phyloP scores from a whole-genome alignment of 2,797 vertebrate genomes.

The Enteromius fasciolatus region DNA sequence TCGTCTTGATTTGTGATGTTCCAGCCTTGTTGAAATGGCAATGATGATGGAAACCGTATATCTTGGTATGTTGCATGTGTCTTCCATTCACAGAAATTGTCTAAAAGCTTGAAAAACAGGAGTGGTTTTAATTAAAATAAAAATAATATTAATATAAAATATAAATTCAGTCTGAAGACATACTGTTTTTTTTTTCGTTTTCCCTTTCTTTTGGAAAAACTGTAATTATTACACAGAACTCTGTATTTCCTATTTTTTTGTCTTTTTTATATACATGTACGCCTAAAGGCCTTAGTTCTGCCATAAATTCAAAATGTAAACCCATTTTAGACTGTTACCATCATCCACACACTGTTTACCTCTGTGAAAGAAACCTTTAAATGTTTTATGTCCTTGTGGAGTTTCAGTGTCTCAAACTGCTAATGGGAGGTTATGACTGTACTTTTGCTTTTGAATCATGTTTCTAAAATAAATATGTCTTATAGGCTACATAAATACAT shows the following conservation, averaged over 20 bases:
- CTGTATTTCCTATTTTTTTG: not conserved
- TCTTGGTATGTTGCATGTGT: conserved; percentile 32
- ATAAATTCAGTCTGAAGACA: not conserved
- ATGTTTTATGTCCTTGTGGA: conserved; percentile 16
- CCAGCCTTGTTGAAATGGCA: not conserved
- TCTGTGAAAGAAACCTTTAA: conserved; percentile 9
- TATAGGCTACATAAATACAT: too few relatives aligned
- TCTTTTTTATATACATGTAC: too few relatives aligned
- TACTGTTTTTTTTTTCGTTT: not conserved
- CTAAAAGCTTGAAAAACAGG: not conserved
- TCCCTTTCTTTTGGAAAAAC: not conserved
- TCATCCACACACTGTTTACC: conserved; percentile 21
- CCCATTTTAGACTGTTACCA: conserved; percentile 43
- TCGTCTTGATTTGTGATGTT: not conserved
- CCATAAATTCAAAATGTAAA: not conserved
- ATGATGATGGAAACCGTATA: not conserved
- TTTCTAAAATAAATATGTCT: conserved; percentile 34
- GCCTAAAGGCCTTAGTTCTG: not conserved
- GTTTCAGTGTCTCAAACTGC: conserved; percentile 1
- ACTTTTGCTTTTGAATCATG: conserved; percentile 25
- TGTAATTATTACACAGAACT: not conserved
- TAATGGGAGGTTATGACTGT: conserved; percentile 21
- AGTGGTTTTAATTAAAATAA: not conserved
- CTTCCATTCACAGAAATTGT: conserved; percentile 9
- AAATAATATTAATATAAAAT: not conserved